phyloP scores from a whole-genome alignment of 2,888 invertebrate species.

The Troides oblongomaculatus region DNA sequence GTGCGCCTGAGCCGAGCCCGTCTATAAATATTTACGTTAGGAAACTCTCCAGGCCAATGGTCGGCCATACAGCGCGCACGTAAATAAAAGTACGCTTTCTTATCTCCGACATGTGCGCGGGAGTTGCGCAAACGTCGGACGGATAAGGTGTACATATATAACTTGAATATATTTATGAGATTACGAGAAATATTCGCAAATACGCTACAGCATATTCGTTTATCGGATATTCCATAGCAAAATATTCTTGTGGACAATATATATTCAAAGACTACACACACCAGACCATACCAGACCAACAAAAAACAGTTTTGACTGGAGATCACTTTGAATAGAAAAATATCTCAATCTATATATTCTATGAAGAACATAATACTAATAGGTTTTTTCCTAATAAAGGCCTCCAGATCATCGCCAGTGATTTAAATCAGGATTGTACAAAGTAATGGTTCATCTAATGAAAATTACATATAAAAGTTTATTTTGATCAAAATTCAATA shows the following conservation, averaged over 20 bases:
- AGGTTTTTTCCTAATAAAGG: no score
- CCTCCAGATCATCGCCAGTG: no score
- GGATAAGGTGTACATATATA: slow-evolving; percentile 37
- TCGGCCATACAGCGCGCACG: slow-evolving; percentile 62
- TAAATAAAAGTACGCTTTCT: slow-evolving; percentile 76
- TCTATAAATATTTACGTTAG: slow-evolving; percentile 79
- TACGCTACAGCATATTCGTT: not conserved
- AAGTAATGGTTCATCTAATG: no score
- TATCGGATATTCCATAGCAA: not conserved
- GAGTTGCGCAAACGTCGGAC: slow-evolving; percentile 65
- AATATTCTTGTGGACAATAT: not conserved
- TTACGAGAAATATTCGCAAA: slow-evolving; percentile 19
- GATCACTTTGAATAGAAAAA: no score
- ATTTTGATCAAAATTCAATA: no score
- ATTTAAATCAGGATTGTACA: no score
- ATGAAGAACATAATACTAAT: no score
- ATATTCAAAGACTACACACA: not conserved
- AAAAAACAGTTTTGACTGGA: not conserved
- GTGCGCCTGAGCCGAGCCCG: slow-evolving; percentile 56
- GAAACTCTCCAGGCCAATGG: slow-evolving; percentile 75
- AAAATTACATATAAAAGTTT: no score
- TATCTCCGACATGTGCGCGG: slow-evolving; percentile 68
- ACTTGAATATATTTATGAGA: not conserved
- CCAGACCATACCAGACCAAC: not conserved
- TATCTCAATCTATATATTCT: no score